These are phyloP conservation scores for Holothuria leucospilota DNA, from an alignment of 53 echinoderm and acorn worm genomes.

Conservation along the genomic window DNA sequence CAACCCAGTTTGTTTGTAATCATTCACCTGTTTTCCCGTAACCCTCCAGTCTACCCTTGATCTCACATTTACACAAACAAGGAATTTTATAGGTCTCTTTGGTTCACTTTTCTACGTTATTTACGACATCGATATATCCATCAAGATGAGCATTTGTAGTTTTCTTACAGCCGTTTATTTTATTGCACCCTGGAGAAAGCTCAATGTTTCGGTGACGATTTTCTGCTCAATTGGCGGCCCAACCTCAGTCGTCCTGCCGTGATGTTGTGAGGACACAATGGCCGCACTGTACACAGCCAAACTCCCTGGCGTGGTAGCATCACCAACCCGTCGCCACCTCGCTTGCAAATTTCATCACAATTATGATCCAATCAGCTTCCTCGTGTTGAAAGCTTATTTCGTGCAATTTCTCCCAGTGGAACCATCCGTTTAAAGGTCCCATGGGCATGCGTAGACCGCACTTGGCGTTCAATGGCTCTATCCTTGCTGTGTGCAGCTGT, in stretches of 20 bases:
- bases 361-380: constrained; percentile 50
- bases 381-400: constrained; percentile 47
- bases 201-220: constrained; percentile 11
- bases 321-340: constrained; percentile 50
- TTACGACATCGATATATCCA: constrained; percentile 25
- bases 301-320: constrained; percentile 46
- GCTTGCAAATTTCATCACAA: constrained; percentile 56
- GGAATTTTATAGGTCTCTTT: constrained; percentile 43
- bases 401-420: constrained; percentile 48
- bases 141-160: constrained; percentile 45
- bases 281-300: constrained; percentile 9
- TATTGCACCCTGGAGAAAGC: constrained; percentile 24
- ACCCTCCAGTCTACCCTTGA: constrained; percentile 1
- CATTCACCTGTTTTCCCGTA: constrained; percentile 40
- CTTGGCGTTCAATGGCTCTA: not conserved
- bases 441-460: constrained; percentile 44
- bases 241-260: not conserved
- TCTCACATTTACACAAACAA: constrained; percentile 47
- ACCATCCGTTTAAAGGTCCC: constrained; percentile 39
- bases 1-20: constrained; percentile 35
- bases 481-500: constrained; percentile 6
- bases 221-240: constrained; percentile 44
- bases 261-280: not conserved
- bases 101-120: constrained; percentile 14
- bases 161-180: constrained; percentile 43